Conservation (phyloP, 1,140 invertebrate species). For the Psilanteris sp. region DNA sequence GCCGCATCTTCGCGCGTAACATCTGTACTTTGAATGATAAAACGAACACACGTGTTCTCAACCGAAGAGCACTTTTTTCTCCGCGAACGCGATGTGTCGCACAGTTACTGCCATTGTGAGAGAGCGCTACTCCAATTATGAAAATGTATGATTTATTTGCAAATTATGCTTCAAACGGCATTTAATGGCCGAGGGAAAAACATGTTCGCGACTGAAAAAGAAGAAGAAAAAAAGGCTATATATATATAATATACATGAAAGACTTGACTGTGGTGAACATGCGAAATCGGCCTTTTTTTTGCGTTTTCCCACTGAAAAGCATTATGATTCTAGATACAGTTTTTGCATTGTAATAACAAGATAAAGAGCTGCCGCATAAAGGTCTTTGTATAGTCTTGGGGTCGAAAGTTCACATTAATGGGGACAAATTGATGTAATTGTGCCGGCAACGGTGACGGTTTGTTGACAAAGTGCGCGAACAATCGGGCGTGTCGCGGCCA, state of each 20-base stretch:
- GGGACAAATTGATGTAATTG: constrained; percentile 9
- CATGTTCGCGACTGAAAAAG: too few species aligned
- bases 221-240: too few species aligned
- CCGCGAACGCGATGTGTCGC: background rate
- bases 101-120: constrained; percentile 1
- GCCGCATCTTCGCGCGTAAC: constrained; percentile 22
- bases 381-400: too few species aligned
- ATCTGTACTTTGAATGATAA: constrained; percentile 31
- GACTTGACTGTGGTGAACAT: too few species aligned
- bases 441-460: constrained; percentile 7
- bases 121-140: background rate
- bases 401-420: constrained; percentile 8
- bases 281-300: too few species aligned
- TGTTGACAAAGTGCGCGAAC: constrained; percentile 1
- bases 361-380: too few species aligned
- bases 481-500: background rate
- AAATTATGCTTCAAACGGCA: background rate
- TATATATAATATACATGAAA: too few species aligned
- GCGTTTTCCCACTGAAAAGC: too few species aligned
- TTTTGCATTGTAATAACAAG: too few species aligned
- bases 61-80: constrained; percentile 2
- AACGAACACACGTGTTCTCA: constrained; percentile 28
- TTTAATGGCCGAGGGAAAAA: too few species aligned
- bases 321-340: too few species aligned
- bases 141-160: constrained; percentile 10